Percentiles rank a stretch among this genome's conserved stretches.
Conservation (phyloP, 2,797 vertebrate species). For the Halcyon badia region DNA sequence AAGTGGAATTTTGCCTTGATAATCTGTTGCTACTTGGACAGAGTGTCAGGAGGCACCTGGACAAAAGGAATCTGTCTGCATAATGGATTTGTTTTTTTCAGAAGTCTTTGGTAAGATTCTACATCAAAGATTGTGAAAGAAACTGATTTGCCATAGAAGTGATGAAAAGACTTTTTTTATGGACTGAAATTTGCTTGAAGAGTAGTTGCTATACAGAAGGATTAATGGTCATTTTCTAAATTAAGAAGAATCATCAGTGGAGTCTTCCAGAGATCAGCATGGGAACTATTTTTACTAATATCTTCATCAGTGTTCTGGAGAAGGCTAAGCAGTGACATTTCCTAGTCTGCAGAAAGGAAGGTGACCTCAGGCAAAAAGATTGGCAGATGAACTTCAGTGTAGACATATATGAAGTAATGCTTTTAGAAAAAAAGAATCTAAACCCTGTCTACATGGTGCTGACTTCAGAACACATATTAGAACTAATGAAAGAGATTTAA, state of each 20-base stretch:
- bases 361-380: background rate
- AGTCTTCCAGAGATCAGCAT: background rate
- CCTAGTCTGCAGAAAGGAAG: background rate
- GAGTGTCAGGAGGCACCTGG: background rate
- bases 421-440: background rate
- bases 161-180: background rate
- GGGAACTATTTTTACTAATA: background rate
- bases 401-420: background rate
- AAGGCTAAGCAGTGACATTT: background rate
- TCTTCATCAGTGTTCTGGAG: background rate
- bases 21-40: background rate
- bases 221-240: background rate
- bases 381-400: background rate
- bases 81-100: background rate
- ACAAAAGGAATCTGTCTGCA: background rate
- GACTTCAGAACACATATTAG: background rate
- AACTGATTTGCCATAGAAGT: background rate
- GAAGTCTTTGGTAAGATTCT: background rate
- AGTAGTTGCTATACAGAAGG: background rate
- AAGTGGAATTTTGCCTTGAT: background rate
- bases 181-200: background rate
- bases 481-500: background rate
- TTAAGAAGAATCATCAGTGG: background rate
- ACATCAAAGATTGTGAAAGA: background rate
- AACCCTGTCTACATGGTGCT: background rate